Evolutionary conservation across 2,888 invertebrate species (phyloP).

Genomic region (Zootermopsis nevadensis): DNA sequence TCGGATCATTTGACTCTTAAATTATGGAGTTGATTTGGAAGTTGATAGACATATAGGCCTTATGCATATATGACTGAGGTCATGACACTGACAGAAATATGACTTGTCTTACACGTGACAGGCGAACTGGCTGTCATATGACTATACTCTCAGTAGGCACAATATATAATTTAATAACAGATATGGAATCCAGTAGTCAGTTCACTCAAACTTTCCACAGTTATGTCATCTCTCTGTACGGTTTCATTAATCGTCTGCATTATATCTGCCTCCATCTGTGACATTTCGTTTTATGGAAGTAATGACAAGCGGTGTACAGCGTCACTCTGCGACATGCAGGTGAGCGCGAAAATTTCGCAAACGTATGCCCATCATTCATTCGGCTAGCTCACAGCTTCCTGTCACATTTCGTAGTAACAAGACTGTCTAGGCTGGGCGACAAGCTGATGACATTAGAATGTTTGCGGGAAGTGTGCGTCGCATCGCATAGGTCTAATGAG

Average conservation of each 20-base stretch:
- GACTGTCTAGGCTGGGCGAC: not conserved
- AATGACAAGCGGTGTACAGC: not conserved
- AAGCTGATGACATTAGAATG: not conserved
- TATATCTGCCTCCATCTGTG: not conserved
- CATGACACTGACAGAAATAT: not conserved
- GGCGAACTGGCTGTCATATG: not conserved
- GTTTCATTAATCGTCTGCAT: slow-evolving; percentile 14
- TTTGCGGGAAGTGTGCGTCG: too few species aligned
- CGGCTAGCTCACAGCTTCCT: not conserved
- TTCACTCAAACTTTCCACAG: not conserved
- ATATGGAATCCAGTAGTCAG: slow-evolving; percentile 5
- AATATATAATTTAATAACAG: not conserved
- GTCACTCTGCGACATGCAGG: not conserved
- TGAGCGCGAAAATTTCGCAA: not conserved
- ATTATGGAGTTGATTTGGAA: not conserved
- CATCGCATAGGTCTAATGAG: too few species aligned
- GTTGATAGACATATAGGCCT: not conserved
- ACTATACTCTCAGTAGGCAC: not conserved
- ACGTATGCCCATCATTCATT: not conserved
- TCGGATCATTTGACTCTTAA: not conserved
- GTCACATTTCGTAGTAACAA: not conserved
- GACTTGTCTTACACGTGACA: not conserved
- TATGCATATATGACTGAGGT: not conserved
- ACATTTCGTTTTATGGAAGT: not conserved
- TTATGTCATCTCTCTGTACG: not conserved